Conservation (phyloP, 2,888 invertebrate species). For the Petrolisthes manimaculis region DNA sequence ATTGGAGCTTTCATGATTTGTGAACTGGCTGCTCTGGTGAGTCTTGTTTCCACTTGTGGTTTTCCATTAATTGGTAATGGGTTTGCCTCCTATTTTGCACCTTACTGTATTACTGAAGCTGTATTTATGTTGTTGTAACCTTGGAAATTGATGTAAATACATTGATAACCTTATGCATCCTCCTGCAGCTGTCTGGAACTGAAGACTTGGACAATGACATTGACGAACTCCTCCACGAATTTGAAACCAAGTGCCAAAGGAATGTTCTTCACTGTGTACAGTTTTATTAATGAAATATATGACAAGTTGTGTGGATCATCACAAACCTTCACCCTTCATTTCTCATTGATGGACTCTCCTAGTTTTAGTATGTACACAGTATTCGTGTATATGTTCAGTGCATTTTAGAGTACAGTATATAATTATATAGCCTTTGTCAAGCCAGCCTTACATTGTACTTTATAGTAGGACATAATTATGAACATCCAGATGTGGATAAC, state of each 20-base stretch:
- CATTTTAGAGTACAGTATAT: background rate
- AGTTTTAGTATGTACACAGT: background rate
- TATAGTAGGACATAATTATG: too few species aligned
- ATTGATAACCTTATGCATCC: background rate
- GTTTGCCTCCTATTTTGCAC: too few species aligned
- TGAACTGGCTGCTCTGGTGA: conserved; percentile 91
- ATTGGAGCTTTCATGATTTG: conserved; percentile 97
- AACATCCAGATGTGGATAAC: background rate
- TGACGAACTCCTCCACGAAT: conserved; percentile 93
- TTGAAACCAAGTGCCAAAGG: conserved; percentile 88
- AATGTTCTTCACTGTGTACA: conserved; percentile 92
- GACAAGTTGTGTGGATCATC: background rate
- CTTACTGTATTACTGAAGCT: too few species aligned
- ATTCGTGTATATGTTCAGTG: background rate
- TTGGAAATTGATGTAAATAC: too few species aligned
- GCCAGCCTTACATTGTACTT: background rate
- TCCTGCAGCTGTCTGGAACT: conserved; percentile 80
- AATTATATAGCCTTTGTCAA: background rate
- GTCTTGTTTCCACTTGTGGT: conserved; percentile 47
- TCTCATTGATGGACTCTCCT: background rate
- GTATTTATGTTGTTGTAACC: too few species aligned
- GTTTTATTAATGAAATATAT: conserved; percentile 83
- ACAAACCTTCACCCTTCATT: background rate
- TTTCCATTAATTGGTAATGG: too few species aligned
- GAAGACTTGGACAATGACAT: conserved; percentile 97